Evolutionary conservation across 1,140 invertebrate genomes (phyloP).

Genomic region (Drosophila parvula): DNA sequence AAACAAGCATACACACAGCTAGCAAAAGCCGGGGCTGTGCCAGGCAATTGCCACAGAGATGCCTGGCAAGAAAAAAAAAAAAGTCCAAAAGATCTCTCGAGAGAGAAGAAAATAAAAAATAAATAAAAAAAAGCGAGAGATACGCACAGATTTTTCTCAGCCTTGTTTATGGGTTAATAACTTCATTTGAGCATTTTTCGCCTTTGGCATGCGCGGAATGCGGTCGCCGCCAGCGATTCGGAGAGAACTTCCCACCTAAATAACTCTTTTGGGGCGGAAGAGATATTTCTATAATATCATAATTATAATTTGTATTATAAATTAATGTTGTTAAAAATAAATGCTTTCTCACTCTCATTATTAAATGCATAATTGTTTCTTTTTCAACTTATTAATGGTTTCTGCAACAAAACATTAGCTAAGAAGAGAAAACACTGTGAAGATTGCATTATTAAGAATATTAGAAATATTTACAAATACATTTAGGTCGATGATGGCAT

Average conservation of each 20-base stretch:
- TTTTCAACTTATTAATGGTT: neutral
- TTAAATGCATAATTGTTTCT: neutral
- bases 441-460: neutral
- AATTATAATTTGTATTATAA: neutral
- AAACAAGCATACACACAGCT: constrained; percentile 20
- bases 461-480: too few species aligned
- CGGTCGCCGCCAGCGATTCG: neutral
- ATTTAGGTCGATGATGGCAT: too few species aligned
- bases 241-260: constrained; percentile 14
- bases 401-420: neutral
- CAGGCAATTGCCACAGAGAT: constrained; percentile 41
- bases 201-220: constrained; percentile 21
- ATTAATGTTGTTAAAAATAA: neutral
- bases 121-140: neutral
- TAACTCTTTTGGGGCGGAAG: neutral
- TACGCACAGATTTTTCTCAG: constrained; percentile 43
- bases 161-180: constrained; percentile 66
- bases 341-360: neutral
- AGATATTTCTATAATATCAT: constrained; percentile 2
- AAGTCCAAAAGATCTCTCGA: constrained; percentile 8
- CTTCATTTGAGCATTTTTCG: constrained; percentile 49
- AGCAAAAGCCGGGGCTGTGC: constrained; percentile 12
- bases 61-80: neutral
- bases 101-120: constrained; percentile 4
- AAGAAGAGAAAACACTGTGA: neutral